These are phyloP conservation scores for Epistrophe grossulariae DNA, from an alignment of 2,888 invertebrate genomes.

Conservation along the genomic window DNA sequence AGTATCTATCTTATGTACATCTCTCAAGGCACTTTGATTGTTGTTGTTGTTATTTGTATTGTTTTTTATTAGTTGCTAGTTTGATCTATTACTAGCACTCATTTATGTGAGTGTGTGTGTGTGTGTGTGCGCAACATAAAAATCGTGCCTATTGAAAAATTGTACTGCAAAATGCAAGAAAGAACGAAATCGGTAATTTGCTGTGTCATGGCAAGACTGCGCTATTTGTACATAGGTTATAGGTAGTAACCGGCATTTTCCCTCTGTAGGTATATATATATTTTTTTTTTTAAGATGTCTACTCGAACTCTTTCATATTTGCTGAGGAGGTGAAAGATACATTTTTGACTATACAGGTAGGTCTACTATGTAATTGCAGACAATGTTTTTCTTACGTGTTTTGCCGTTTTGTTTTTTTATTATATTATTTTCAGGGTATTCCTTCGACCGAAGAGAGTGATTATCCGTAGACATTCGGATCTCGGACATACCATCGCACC, in stretches of 20 bases:
- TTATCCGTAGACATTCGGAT: slow-evolving; percentile 52
- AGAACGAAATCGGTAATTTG: slow-evolving; percentile 70
- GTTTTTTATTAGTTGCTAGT: slow-evolving; percentile 39
- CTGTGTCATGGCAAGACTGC: slow-evolving; percentile 72
- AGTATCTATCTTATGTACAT: slow-evolving; percentile 32
- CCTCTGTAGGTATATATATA: neutral
- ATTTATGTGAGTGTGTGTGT: slow-evolving; percentile 44
- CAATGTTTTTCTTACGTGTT: slow-evolving; percentile 68
- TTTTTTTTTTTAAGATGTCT: neutral
- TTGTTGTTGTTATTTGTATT: slow-evolving; percentile 40
- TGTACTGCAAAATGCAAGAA: slow-evolving; percentile 49
- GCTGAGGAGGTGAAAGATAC: slow-evolving; percentile 41
- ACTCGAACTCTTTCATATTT: slow-evolving; percentile 4
- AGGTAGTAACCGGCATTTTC: slow-evolving; percentile 53
- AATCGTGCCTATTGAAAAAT: slow-evolving; percentile 75
- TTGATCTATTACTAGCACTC: slow-evolving; percentile 67
- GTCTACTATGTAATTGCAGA: slow-evolving; percentile 71
- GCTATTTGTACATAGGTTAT: slow-evolving; percentile 61
- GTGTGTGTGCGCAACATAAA: slow-evolving; percentile 66
- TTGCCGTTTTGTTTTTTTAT: slow-evolving; percentile 8
- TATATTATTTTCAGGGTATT: neutral
- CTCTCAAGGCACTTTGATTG: slow-evolving; percentile 63
- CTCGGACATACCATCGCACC: slow-evolving; percentile 57
- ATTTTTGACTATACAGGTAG: slow-evolving; percentile 66
- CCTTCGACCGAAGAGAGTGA: neutral